Evolutionary conservation across 2,797 vertebrate species (phyloP), one percentile per base, ranked within the genome.

Genomic region (Tenualosa thibaudeaui): DNA sequence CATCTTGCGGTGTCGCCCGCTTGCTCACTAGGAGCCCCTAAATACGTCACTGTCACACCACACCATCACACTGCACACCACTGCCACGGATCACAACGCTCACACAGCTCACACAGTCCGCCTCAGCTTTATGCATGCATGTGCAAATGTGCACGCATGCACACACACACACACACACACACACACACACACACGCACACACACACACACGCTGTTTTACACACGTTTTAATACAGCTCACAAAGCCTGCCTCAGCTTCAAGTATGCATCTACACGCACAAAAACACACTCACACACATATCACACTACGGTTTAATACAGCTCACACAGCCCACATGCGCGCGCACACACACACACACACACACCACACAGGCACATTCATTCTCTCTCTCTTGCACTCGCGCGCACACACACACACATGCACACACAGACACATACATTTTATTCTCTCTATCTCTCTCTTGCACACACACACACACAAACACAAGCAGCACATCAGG

Each of bases 81-180:
- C 92, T 91, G 88, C 92, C 93, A 93, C 95, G 94, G 92, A 95
- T 95, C 95, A 95, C 88, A 89, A 90, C 88, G 88, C 94, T 93
- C 93, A 93, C 94, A 93, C 92, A 91, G 92, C 90, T 89, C 86
- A 88, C 68, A 75, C 4, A 40, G 13, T 13, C 31, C 15, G 37
- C 68, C 17, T 1, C 24, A 6, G 68, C 24, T 75, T 75, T 6
- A 43, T 75, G 68, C 15, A 15, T 26, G 19, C 62, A 31, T 31
- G 31, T 10, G 10, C 5, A 7, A 2, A n/a, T 37, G 62, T 24
- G 5, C 68, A 40, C 0, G 5, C 65, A 40, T 37, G 10, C 65
- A 71, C 65, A 71, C 26, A 24, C 5, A 15, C 68, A 75, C 68
- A 37, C 31, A 75, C 37, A 19, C 26, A 31, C 31, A 15, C 68